Evolutionary conservation across 2,797 vertebrate genomes (phyloP), one percentile per base, ranked within the genome.

Genomic region (Varecia variegata): DNA sequence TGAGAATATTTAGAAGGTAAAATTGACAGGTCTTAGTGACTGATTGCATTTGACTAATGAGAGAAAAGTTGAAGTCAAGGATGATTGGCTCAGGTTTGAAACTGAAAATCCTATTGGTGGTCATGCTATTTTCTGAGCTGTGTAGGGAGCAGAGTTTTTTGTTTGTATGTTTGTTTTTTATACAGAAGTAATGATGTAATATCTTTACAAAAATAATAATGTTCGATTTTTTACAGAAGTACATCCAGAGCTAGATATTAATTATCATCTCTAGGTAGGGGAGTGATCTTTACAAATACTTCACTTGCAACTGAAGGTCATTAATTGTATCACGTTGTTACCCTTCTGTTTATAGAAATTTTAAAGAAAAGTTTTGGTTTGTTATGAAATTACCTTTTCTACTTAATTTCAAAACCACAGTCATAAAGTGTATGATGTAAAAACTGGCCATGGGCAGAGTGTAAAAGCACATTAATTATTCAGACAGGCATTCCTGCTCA

Each of bases 391-490:
- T 98, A 97, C 65, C 96, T 97, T 98, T 98, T 98, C 96, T 98
- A 98, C 98, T 98, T 98, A 98, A 98, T 98, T 98, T 97, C 90
- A 96, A 97, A 98, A 97, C 94, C 97, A 97, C 83, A 97, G 84
- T 95, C 90, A 97, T 83, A 97, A 96, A 97, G 92, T 96, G 35
- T 88, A 95, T 94, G 95, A 97, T 97, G 80, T 95, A 97, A 97
- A 97, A 97, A 96, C 88, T 97, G 95, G 96, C 98, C 95, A 95
- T 85, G 90, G 97, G 96, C 97, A 98, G 94, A 97, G 95, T 95
- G 95, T 95, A 97, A 97, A 98, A 97, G 93, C 93, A 95, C 90
- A 97, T 98, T 96, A 97, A 97, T 98, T 98, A 98, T 98, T 98
- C 97, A 98, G 96, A 96, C 91, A 96, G 93, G 95, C 3, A 38